A percentile compares a stretch with the other conserved stretches of the same genome.
phyloP scores from a whole-genome alignment of 2,113 vertebrate genomes.

The Scytalopus superciliaris region DNA sequence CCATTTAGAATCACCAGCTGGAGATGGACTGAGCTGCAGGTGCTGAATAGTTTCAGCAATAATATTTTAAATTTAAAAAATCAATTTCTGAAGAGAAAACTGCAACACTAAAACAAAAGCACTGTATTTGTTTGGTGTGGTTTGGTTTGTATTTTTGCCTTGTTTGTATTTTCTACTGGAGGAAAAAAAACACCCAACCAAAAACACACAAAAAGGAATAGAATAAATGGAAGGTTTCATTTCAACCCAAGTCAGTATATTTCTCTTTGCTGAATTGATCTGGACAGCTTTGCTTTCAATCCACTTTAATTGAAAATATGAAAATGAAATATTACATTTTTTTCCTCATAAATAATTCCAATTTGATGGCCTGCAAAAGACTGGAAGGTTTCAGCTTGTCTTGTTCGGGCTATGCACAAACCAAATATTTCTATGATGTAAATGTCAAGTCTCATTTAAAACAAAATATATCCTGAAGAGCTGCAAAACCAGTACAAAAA shows the following conservation, averaged over 20 bases:
- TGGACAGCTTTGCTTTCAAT: slow-evolving; percentile 5
- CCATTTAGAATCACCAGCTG: background rate
- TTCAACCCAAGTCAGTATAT: background rate
- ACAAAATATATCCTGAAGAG: background rate
- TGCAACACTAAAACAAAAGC: background rate
- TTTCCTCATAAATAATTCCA: slow-evolving; percentile 38
- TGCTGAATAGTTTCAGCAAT: background rate
- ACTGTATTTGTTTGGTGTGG: fast-evolving
- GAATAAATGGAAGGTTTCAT: background rate
- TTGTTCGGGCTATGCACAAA: background rate
- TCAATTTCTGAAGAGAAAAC: background rate
- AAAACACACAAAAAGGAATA: background rate
- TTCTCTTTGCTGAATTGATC: background rate
- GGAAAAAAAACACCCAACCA: background rate
- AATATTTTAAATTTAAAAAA: background rate
- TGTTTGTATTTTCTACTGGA: background rate
- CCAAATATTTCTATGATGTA: background rate
- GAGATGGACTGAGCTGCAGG: background rate
- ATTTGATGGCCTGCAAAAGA: background rate
- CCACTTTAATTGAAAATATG: background rate
- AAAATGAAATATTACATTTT: slow-evolving; percentile 5
- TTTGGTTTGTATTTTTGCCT: background rate
- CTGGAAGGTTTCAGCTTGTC: background rate
- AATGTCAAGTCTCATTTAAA: slow-evolving; percentile 28
- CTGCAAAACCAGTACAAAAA: background rate